Conservation (phyloP, 2,888 invertebrate genomes). For the Ephialtes manifestator region DNA sequence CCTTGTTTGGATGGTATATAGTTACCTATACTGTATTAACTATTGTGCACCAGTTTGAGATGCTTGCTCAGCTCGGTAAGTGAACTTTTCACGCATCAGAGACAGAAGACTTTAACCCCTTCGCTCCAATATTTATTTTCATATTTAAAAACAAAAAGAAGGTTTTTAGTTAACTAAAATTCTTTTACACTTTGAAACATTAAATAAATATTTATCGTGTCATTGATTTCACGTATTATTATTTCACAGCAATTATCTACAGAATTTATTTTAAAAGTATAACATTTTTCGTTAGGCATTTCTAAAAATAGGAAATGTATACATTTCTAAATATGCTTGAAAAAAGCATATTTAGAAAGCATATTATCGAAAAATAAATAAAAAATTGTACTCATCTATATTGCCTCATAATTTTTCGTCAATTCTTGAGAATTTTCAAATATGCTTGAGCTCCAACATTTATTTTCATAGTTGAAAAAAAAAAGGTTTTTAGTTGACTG, state of each 20-base stretch:
- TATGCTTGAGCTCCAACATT: not conserved
- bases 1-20: constrained; percentile 31
- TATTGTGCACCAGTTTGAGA: constrained; percentile 57
- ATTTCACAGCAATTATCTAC: too few species aligned
- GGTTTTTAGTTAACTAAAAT: not conserved
- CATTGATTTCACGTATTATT: too few species aligned
- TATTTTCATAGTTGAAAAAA: not conserved
- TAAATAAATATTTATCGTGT: not conserved
- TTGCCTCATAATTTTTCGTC: too few species aligned
- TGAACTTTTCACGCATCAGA: not conserved
- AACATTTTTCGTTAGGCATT: too few species aligned
- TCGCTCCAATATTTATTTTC: not conserved
- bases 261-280: too few species aligned
- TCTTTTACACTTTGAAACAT: not conserved
- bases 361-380: too few species aligned
- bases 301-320: too few species aligned
- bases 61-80: constrained; percentile 23
- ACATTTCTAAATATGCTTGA: too few species aligned
- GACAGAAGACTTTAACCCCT: not conserved
- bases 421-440: too few species aligned
- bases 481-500: not conserved
- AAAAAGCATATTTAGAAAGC: too few species aligned
- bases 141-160: not conserved
- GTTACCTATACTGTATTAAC: constrained; percentile 59
- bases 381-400: too few species aligned